Conservation (phyloP, 1,140 invertebrate genomes). For the Lasioglossum albipes region DNA sequence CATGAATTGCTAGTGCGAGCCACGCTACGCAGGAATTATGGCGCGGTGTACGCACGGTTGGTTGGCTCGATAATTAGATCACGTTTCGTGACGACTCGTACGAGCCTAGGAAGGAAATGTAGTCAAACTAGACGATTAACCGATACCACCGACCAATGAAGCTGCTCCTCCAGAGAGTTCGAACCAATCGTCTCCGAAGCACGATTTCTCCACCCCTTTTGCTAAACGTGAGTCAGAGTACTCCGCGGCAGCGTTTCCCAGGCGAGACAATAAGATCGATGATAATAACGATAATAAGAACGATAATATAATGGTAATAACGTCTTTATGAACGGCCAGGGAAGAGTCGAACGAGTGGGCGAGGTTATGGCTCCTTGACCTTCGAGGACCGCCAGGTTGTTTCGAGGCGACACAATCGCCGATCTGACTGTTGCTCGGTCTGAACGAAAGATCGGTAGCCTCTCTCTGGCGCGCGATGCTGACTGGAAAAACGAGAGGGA, state of each 20-base stretch:
- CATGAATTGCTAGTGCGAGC: too few species aligned
- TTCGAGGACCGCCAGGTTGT: slow-evolving; percentile 13
- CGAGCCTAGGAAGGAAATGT: too few species aligned
- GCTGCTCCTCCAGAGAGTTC: neutral
- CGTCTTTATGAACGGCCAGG: slow-evolving; percentile 54
- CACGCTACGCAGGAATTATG: neutral
- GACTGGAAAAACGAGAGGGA: slow-evolving; percentile 45
- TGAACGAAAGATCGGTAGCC: slow-evolving; percentile 35
- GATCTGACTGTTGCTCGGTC: neutral
- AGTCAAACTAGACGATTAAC: neutral
- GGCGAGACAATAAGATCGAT: slow-evolving; percentile 54
- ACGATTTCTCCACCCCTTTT: slow-evolving; percentile 19
- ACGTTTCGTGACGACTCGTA: neutral
- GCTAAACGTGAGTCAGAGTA: slow-evolving; percentile 29
- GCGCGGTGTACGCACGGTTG: neutral
- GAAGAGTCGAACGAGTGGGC: slow-evolving; percentile 11
- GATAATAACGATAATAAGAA: slow-evolving; percentile 58
- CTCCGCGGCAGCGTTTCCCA: neutral
- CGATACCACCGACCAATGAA: neutral
- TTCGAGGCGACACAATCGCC: slow-evolving; percentile 6
- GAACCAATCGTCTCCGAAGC: neutral
- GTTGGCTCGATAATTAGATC: slow-evolving; percentile 17
- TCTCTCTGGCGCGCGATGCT: neutral
- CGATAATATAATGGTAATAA: slow-evolving; percentile 66
- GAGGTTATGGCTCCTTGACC: slow-evolving; percentile 48